Conservation (phyloP, 1,140 invertebrate species). For the Archivesica marissinica region DNA sequence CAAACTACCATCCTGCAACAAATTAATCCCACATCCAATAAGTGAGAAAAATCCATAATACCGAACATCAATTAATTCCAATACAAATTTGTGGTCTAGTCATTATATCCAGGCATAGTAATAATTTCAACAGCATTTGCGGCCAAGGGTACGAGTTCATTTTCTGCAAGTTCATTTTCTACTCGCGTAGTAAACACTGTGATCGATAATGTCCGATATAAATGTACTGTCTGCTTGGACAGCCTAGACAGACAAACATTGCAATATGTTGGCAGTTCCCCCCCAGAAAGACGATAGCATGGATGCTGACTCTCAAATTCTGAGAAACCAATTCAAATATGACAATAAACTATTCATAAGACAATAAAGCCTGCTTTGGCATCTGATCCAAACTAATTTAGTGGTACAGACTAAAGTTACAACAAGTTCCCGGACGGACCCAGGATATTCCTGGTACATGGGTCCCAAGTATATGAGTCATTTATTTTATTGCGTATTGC, state of each 20-base stretch:
- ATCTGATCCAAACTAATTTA: background rate
- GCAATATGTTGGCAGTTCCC: background rate
- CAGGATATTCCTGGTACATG: no score
- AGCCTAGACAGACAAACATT: background rate
- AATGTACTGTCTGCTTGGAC: conserved; percentile 34
- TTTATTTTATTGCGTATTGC: no score
- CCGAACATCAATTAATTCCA: no score
- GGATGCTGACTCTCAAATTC: background rate
- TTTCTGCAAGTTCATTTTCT: conserved; percentile 22
- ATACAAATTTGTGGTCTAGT: no score
- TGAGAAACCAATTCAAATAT: conserved; percentile 4
- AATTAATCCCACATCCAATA: conserved; percentile 9
- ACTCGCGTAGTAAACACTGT: background rate
- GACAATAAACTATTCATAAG: conserved; percentile 23
- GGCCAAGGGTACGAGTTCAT: no score
- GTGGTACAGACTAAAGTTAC: no score
- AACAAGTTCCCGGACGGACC: no score
- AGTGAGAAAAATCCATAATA: no score
- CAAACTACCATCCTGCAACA: no score
- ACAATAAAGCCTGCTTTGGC: background rate
- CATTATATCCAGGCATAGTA: no score
- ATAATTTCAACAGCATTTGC: no score
- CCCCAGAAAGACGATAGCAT: background rate
- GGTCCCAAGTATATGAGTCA: no score
- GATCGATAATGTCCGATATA: conserved; percentile 30